Percentiles rank a stretch among this genome's conserved stretches.
phyloP scores from a whole-genome alignment of 2,113 vertebrate species.

The Agapornis roseicollis region DNA sequence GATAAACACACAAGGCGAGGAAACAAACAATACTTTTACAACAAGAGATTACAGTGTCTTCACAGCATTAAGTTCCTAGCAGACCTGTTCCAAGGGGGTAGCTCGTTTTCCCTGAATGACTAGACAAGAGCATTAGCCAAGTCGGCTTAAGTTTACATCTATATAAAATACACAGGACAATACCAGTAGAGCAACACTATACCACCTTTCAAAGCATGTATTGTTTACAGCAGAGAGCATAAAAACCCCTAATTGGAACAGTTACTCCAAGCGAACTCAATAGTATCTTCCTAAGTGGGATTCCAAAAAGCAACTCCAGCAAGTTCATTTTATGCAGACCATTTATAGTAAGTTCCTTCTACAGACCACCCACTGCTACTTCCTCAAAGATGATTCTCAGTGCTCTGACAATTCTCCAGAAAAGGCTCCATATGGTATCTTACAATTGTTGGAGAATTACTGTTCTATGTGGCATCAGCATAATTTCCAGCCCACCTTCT shows the following conservation, averaged over 20 bases:
- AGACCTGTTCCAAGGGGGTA: neutral
- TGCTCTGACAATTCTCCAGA: neutral
- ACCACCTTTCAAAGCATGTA: neutral
- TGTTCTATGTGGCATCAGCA: neutral
- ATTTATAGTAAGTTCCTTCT: neutral
- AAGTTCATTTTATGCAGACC: neutral
- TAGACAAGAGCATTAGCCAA: neutral
- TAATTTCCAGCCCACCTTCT: neutral
- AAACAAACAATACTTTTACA: neutral
- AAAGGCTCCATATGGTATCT: neutral
- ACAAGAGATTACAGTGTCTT: neutral
- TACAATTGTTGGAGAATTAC: neutral
- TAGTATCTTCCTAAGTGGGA: neutral
- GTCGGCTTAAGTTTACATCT: neutral
- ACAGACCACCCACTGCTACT: slow-evolving; percentile 39
- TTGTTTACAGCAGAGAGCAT: neutral
- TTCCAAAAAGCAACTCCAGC: neutral
- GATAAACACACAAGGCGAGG: neutral
- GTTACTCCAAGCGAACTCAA: neutral
- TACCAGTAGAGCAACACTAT: neutral
- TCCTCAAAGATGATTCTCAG: slow-evolving; percentile 30
- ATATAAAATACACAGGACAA: neutral
- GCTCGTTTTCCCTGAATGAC: neutral
- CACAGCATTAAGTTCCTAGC: neutral
- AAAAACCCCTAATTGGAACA: neutral